A percentile compares a stretch with the other conserved stretches of the same genome.
Evolutionary conservation across 2,113 vertebrate species (phyloP).

Genomic region (Pomatostomus ruficeps): DNA sequence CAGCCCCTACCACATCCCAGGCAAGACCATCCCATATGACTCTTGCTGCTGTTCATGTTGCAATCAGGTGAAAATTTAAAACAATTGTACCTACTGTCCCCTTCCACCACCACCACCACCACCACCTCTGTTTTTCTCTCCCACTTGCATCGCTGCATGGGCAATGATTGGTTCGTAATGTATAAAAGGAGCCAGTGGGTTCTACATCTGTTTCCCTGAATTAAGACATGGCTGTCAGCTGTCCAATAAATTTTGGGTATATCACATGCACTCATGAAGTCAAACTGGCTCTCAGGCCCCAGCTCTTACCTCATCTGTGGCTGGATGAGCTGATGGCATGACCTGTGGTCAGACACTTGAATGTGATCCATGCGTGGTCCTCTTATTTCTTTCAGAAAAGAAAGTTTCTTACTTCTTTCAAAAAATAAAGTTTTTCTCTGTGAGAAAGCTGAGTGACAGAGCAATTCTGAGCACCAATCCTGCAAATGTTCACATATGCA

Average conservation of each 20-base stretch:
- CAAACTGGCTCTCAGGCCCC: neutral
- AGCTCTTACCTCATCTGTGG: neutral
- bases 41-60: neutral
- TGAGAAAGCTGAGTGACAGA: neutral
- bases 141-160: neutral
- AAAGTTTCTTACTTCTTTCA: neutral
- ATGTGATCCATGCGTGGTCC: rapidly evolving
- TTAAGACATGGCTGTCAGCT: neutral
- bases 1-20: neutral
- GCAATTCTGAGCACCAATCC: neutral
- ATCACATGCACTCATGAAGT: neutral
- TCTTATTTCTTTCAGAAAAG: neutral
- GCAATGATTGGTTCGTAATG: neutral
- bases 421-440: neutral
- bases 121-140: neutral
- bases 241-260: neutral
- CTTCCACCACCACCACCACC: neutral
- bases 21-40: neutral
- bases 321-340: neutral
- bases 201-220: neutral
- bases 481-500: neutral
- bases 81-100: rapidly evolving
- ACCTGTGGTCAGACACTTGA: neutral
- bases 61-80: neutral
- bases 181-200: neutral